Conservation (phyloP, 1,140 invertebrate species). For the Conopomorpha cramerella region DNA sequence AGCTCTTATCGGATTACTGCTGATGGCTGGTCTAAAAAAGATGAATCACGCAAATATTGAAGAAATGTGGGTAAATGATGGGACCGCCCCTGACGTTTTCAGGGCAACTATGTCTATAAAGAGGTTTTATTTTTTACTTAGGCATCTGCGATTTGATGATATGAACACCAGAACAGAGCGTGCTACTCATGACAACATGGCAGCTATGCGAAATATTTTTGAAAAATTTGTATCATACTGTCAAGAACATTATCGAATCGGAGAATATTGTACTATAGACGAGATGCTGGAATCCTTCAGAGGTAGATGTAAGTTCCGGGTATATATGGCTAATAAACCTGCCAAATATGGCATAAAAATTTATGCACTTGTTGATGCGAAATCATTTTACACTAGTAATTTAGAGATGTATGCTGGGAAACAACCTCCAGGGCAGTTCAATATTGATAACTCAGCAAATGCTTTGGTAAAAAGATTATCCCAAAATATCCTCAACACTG, state of each 20-base stretch:
- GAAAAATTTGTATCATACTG: slow-evolving; percentile 19
- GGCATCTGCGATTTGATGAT: slow-evolving; percentile 23
- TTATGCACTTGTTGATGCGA: too few species aligned
- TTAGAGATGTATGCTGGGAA: too few species aligned
- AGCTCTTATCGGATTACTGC: slow-evolving; percentile 24
- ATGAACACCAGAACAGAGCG: slow-evolving; percentile 13
- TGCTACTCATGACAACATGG: slow-evolving; percentile 20
- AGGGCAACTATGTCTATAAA: slow-evolving; percentile 14
- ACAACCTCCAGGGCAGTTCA: too few species aligned
- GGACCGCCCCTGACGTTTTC: slow-evolving; percentile 18
- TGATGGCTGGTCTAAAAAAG: slow-evolving; percentile 17
- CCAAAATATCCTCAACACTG: too few species aligned
- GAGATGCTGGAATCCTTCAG: slow-evolving; percentile 36
- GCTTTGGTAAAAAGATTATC: too few species aligned
- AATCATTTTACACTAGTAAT: too few species aligned
- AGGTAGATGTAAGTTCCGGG: slow-evolving; percentile 11
- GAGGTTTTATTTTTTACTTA: slow-evolving; percentile 19
- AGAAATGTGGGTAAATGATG: slow-evolving; percentile 24
- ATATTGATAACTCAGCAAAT: too few species aligned
- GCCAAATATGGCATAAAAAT: too few species aligned
- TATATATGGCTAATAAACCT: too few species aligned
- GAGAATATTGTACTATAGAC: slow-evolving; percentile 21
- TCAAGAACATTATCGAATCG: slow-evolving; percentile 10
- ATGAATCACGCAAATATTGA: slow-evolving; percentile 15
- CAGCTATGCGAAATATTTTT: slow-evolving; percentile 23